Conservation (phyloP, 2,113 vertebrate genomes). For the Pica pica region DNA sequence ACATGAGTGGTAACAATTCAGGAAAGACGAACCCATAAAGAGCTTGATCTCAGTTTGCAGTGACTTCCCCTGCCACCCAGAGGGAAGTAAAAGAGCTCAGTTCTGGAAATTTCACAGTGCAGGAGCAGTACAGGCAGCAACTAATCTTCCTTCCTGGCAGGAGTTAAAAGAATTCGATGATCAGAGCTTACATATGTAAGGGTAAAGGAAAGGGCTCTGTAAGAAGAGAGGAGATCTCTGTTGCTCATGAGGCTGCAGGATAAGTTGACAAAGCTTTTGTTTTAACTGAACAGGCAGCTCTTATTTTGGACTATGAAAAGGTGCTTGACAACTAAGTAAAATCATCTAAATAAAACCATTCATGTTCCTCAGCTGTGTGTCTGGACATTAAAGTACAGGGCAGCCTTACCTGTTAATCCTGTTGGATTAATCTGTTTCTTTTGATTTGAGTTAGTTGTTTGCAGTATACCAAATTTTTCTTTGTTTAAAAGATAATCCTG, state of each 20-base stretch:
- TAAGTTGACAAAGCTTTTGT: neutral
- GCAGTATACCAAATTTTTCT: neutral
- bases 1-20: neutral
- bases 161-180: slow-evolving; percentile 18
- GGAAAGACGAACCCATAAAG: neutral
- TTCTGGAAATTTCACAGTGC: slow-evolving; percentile 6
- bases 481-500: slow-evolving; percentile 52
- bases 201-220: neutral
- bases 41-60: neutral
- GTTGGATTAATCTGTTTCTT: slow-evolving; percentile 33
- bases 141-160: slow-evolving; percentile 41
- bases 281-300: neutral
- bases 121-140: neutral
- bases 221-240: neutral
- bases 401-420: slow-evolving; percentile 30
- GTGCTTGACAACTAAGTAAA: neutral
- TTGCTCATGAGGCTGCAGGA: neutral
- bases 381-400: neutral
- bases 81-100: neutral
- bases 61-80: neutral
- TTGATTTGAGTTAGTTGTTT: slow-evolving; percentile 11
- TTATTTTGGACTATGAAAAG: neutral
- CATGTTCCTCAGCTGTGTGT: neutral
- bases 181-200: neutral
- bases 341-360: neutral